Conservation (phyloP, 53 echinoderm and acorn worm genomes). For the Crossaster papposus region DNA sequence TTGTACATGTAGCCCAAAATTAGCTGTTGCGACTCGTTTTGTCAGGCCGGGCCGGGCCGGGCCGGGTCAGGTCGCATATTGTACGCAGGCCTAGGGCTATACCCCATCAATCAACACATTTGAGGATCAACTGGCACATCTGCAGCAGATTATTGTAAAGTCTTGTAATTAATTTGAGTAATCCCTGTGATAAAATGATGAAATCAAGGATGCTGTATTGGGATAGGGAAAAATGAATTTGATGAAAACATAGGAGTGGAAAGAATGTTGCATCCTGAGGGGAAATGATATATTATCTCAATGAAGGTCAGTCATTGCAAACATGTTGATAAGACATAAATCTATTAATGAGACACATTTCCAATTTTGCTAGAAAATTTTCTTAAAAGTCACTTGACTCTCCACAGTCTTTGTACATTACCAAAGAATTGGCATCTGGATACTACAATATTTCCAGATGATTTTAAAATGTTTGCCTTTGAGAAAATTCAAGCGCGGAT, state of each 20-base stretch:
- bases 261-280: neutral
- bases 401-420: too few species aligned
- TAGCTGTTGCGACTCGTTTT: too few species aligned
- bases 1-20: too few species aligned
- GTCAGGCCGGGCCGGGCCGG: too few species aligned
- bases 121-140: neutral
- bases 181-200: neutral
- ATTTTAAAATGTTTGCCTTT: too few species aligned
- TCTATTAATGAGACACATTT: too few species aligned
- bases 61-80: neutral
- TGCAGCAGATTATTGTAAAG: conserved; percentile 11
- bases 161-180: conserved; percentile 12
- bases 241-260: neutral
- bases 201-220: neutral
- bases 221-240: neutral
- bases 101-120: neutral
- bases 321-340: too few species aligned
- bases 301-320: neutral
- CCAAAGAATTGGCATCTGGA: too few species aligned
- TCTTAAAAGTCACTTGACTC: too few species aligned
- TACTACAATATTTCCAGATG: too few species aligned
- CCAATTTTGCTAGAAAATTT: too few species aligned
- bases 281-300: neutral
- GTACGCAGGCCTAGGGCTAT: neutral
- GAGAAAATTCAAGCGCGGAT: too few species aligned